Conservation (phyloP, 2,888 invertebrate genomes). For the Hirtodrosophila cameraria region DNA sequence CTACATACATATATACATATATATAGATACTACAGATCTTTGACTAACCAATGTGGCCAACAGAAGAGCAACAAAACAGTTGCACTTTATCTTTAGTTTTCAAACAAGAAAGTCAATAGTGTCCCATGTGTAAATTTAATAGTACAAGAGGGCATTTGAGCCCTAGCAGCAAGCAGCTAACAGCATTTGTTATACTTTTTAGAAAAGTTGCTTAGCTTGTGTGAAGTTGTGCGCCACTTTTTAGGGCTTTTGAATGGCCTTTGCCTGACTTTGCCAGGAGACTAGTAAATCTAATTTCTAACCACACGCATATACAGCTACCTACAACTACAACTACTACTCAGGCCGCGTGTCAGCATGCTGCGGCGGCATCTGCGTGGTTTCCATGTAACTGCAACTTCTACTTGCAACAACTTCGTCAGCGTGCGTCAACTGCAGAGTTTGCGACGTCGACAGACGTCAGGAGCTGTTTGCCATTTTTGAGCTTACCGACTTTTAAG, state of each 20-base stretch:
- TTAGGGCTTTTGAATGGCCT: slow-evolving; percentile 43
- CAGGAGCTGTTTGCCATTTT: slow-evolving; percentile 67
- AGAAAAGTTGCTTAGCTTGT: slow-evolving; percentile 56
- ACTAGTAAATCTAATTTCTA: slow-evolving; percentile 76
- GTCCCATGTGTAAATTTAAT: slow-evolving; percentile 64
- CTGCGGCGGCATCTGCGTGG: slow-evolving; percentile 37
- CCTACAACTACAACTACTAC: neutral
- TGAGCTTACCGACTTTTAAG: slow-evolving; percentile 70
- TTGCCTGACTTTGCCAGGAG: slow-evolving; percentile 42
- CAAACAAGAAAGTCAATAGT: slow-evolving; percentile 53
- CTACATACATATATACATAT: slow-evolving; percentile 4
- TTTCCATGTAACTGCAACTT: slow-evolving; percentile 65
- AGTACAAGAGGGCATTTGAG: slow-evolving; percentile 49
- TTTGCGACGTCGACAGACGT: slow-evolving; percentile 38
- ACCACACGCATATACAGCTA: slow-evolving; percentile 60
- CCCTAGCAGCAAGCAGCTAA: slow-evolving; percentile 32
- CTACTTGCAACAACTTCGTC: slow-evolving; percentile 59
- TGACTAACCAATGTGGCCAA: slow-evolving; percentile 42
- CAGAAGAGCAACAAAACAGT: slow-evolving; percentile 57
- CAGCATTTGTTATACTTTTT: slow-evolving; percentile 68
- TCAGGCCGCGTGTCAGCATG: slow-evolving; percentile 7
- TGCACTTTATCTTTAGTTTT: slow-evolving; percentile 46
- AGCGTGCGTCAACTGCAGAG: slow-evolving; percentile 62
- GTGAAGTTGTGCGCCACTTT: slow-evolving; percentile 62
- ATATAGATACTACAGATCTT: slow-evolving; percentile 22